Conservation (phyloP, 1,140 invertebrate genomes). For the Lepidurus arcticus region DNA sequence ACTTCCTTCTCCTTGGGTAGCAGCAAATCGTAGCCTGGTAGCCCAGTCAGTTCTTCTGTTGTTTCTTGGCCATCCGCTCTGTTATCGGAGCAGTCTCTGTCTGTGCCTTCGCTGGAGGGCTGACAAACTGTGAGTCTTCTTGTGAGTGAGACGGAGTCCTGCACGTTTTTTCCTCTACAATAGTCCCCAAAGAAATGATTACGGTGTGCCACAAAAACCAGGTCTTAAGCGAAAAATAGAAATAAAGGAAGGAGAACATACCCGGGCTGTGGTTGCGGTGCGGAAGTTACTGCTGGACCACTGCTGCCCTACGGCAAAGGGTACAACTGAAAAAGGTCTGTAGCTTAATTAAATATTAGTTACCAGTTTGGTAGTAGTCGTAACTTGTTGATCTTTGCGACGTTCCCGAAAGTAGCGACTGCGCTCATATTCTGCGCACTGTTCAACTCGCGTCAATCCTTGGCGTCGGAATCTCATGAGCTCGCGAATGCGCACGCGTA, state of each 20-base stretch:
- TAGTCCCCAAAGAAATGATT: conserved; percentile 36
- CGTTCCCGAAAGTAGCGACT: conserved; percentile 40
- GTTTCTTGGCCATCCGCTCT: conserved; percentile 34
- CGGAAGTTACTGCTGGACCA: conserved; percentile 60
- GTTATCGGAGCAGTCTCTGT: conserved; percentile 35
- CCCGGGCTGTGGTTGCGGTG: conserved; percentile 62
- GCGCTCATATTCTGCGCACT: conserved; percentile 75
- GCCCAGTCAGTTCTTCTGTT: conserved; percentile 27
- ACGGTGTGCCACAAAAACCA: background rate
- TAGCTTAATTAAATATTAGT: background rate
- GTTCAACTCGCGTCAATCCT: conserved; percentile 70
- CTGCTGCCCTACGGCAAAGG: conserved; percentile 75
- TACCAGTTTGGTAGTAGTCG: conserved; percentile 30
- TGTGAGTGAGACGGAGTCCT: conserved; percentile 68
- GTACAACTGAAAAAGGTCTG: conserved; percentile 34
- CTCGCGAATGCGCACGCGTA: conserved; percentile 72
- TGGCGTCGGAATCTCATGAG: conserved; percentile 72
- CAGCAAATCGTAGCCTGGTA: conserved; percentile 32
- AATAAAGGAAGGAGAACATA: conserved; percentile 37
- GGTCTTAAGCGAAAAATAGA: conserved; percentile 38
- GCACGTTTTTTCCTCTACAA: conserved; percentile 57
- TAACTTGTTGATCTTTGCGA: conserved; percentile 46
- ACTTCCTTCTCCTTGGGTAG: conserved; percentile 38
- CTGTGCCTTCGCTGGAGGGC: conserved; percentile 35
- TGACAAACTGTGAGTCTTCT: conserved; percentile 55